These are phyloP conservation scores for Empis livida DNA, from an alignment of 2,888 invertebrate genomes.

Conservation along the genomic window DNA sequence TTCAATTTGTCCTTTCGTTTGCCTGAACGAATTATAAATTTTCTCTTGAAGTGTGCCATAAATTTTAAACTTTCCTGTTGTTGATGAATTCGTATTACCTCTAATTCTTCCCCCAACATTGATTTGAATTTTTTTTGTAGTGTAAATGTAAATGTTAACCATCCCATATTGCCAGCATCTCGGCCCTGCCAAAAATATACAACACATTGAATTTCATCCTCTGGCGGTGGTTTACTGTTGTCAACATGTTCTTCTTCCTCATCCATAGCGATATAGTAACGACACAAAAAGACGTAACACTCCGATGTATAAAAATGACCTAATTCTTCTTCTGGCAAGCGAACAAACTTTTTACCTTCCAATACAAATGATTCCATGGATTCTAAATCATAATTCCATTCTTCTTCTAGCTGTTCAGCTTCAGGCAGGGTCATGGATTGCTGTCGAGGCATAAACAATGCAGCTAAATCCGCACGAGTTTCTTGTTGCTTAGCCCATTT, in stretches of 20 bases:
- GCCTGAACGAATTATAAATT: slow-evolving; percentile 86
- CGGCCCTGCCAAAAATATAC: slow-evolving; percentile 99
- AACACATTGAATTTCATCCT: slow-evolving; percentile 65
- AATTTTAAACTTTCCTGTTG: slow-evolving; percentile 98
- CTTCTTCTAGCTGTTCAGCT: slow-evolving; percentile 78
- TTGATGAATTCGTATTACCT: slow-evolving; percentile 92
- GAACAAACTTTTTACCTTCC: slow-evolving; percentile 94
- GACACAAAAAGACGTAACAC: slow-evolving; percentile 95
- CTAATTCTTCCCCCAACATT: slow-evolving; percentile 77
- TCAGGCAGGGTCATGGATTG: slow-evolving; percentile 73
- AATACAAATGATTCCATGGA: slow-evolving; percentile 96
- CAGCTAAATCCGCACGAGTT: slow-evolving; percentile 85
- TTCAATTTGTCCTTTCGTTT: slow-evolving; percentile 49
- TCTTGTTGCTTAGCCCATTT: slow-evolving; percentile 84
- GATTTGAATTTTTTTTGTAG: slow-evolving; percentile 83
- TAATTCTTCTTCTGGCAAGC: slow-evolving; percentile 86
- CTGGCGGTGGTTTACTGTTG: slow-evolving; percentile 26
- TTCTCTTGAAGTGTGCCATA: slow-evolving; percentile 89
- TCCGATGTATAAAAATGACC: slow-evolving; percentile 85
- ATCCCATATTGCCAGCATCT: slow-evolving; percentile 97
- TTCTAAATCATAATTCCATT: slow-evolving; percentile 98
- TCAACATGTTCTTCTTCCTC: slow-evolving; percentile 38
- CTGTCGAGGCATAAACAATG: slow-evolving; percentile 90
- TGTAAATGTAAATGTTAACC: slow-evolving; percentile 97
- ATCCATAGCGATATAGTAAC: slow-evolving; percentile 76